These are phyloP conservation scores for Periophthalmus modestus DNA, from an alignment of 2,113 vertebrate genomes.

Conservation along the genomic window DNA sequence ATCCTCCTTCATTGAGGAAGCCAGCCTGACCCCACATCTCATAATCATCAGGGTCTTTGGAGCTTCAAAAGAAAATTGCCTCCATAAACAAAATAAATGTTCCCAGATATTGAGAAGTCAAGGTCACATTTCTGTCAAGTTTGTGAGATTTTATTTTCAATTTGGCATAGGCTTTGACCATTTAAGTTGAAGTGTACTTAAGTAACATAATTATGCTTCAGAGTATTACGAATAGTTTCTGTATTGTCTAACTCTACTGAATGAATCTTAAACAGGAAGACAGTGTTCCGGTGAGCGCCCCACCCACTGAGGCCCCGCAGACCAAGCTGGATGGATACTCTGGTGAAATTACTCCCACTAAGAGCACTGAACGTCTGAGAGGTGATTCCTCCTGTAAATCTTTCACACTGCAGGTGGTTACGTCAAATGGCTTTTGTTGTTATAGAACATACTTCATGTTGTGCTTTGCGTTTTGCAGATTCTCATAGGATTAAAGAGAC, in stretches of 20 bases:
- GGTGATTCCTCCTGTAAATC: conserved; percentile 31
- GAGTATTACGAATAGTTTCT: background rate
- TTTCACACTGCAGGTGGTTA: background rate
- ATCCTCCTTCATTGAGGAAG: conserved; percentile 52
- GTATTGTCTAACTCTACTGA: background rate
- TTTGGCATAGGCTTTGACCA: too few species aligned
- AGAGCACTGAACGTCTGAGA: conserved; percentile 27
- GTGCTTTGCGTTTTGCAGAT: conserved; percentile 36
- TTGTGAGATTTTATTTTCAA: background rate
- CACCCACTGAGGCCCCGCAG: conserved; percentile 75
- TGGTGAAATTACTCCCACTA: conserved; percentile 61
- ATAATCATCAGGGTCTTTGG: conserved; percentile 30
- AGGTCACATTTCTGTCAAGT: background rate
- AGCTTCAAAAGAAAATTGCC: conserved; percentile 36
- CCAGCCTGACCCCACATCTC: conserved; percentile 56
- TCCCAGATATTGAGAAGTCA: conserved; percentile 1
- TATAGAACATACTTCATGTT: conserved; percentile 6
- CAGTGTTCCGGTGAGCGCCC: conserved; percentile 77
- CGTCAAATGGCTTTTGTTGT: background rate
- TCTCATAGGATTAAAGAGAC: conserved; percentile 48
- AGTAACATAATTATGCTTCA: background rate
- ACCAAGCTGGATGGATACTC: conserved; percentile 73
- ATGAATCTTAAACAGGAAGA: conserved; percentile 9
- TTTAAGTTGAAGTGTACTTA: background rate
- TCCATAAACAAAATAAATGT: conserved; percentile 15